A percentile compares a stretch with the other conserved stretches of the same genome.
Conservation (phyloP, 1,140 invertebrate species). For the Hypsibius dujardini region DNA sequence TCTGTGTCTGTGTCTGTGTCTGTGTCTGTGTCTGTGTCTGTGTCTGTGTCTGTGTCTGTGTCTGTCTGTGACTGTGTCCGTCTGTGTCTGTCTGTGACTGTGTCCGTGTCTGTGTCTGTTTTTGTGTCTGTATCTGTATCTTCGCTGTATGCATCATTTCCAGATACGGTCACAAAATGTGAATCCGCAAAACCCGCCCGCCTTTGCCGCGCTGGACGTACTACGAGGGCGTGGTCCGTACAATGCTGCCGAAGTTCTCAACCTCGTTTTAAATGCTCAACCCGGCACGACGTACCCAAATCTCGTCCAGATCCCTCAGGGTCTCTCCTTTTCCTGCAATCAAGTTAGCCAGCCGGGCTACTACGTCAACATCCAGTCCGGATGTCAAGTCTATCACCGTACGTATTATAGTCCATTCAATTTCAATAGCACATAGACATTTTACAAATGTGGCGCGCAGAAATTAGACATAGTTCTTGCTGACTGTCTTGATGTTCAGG, state of each 20-base stretch:
- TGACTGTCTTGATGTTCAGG: neutral
- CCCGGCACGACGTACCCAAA: conserved; percentile 10
- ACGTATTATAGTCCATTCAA: too few relatives aligned
- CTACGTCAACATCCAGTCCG: neutral
- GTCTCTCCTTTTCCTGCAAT: neutral
- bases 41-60: too few relatives aligned
- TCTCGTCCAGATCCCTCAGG: neutral
- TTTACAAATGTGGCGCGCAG: too few relatives aligned
- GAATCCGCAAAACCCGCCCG: neutral
- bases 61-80: too few relatives aligned
- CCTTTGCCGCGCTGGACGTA: conserved; percentile 4
- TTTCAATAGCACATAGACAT: too few relatives aligned
- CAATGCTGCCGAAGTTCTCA: conserved; percentile 10
- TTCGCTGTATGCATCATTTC: neutral
- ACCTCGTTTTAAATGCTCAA: neutral
- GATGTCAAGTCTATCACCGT: conserved; percentile 1
- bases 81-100: too few relatives aligned
- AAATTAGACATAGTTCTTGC: too few relatives aligned
- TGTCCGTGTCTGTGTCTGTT: too few relatives aligned
- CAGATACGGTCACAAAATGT: neutral
- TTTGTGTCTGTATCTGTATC: too few relatives aligned
- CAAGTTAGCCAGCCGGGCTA: neutral
- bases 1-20: too few relatives aligned
- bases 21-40: too few relatives aligned
- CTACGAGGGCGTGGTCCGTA: conserved; percentile 9